Evolutionary conservation across 2,113 vertebrate genomes (phyloP).

Genomic region (Lepisosteus oculatus): DNA sequence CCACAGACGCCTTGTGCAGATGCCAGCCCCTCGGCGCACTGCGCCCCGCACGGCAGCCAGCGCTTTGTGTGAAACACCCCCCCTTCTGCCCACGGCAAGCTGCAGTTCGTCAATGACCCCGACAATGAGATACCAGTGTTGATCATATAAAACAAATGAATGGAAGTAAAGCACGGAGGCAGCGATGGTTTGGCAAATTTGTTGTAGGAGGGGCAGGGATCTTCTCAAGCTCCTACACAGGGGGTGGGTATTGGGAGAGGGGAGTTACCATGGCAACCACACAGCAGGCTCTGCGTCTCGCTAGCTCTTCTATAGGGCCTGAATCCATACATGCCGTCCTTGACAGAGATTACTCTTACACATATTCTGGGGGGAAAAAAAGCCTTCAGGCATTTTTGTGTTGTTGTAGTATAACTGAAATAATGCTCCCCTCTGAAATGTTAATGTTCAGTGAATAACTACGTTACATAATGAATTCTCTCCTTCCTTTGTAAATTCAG

Average conservation of each 20-base stretch:
- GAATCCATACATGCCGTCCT: not conserved
- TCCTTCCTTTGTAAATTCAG: slow-evolving; percentile 65
- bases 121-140: no score
- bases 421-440: slow-evolving; percentile 19
- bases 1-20: no score
- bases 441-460: slow-evolving; percentile 48
- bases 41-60: no score
- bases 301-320: not conserved
- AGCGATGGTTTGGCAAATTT: no score
- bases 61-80: no score
- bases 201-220: not conserved
- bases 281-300: no score
- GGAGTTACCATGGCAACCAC: not conserved
- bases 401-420: no score
- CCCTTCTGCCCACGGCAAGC: no score
- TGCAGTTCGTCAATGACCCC: no score
- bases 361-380: not conserved
- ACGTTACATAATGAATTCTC: slow-evolving; percentile 48
- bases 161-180: no score
- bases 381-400: not conserved
- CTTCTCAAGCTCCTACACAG: not conserved
- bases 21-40: no score
- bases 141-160: no score
- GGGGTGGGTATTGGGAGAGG: not conserved
- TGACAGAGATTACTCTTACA: slow-evolving; percentile 3